These are phyloP conservation scores for Hippocampus guttulatus DNA, from an alignment of 2,113 vertebrate species.

Conservation along the genomic window DNA sequence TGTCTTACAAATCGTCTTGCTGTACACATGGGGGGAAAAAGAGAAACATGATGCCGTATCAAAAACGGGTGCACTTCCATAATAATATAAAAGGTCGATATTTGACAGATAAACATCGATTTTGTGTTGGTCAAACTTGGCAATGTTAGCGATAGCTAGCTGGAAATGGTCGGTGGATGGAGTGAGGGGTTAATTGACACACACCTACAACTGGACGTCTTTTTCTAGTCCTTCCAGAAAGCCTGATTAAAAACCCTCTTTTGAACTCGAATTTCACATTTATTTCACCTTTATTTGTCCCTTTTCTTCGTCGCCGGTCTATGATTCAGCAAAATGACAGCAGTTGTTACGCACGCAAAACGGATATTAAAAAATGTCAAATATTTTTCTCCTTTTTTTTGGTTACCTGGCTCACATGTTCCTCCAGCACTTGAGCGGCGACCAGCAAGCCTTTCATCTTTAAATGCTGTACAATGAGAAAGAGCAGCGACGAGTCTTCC, in stretches of 20 bases:
- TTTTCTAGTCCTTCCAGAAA: not conserved
- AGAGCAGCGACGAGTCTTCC: conserved; percentile 52
- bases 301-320: not conserved
- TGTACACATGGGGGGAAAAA: too few relatives aligned
- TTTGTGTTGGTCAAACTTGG: not conserved
- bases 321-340: not conserved
- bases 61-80: too few relatives aligned
- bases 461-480: conserved; percentile 59
- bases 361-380: not conserved
- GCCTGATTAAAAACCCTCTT: not conserved
- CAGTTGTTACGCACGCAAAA: not conserved
- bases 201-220: not conserved
- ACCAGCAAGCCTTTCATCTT: conserved; percentile 50
- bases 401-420: conserved; percentile 55
- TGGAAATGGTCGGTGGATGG: not conserved
- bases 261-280: not conserved
- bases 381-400: not conserved
- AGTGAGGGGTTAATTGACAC: not conserved
- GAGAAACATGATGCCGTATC: too few relatives aligned
- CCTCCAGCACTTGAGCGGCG: conserved; percentile 59
- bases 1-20: too few relatives aligned
- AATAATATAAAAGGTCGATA: too few relatives aligned
- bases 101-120: not conserved
- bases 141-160: not conserved
- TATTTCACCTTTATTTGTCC: not conserved